These are phyloP conservation scores for Ptilonorhynchus violaceus DNA, from an alignment of 2,113 vertebrate genomes.

Conservation along the genomic window DNA sequence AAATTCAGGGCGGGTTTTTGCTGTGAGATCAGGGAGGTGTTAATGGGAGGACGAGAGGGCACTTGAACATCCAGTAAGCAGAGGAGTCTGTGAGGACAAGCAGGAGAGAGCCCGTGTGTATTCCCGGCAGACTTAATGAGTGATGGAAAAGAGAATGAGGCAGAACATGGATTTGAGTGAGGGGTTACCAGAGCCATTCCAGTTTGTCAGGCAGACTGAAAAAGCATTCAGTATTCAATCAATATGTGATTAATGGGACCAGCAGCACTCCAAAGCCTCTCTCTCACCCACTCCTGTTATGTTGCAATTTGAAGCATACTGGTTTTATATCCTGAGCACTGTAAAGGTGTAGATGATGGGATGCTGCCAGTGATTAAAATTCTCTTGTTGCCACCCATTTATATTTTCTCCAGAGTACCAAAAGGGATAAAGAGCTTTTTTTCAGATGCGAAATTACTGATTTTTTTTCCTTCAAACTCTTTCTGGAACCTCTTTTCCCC, in stretches of 20 bases:
- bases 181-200: not conserved
- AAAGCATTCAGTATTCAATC: not conserved
- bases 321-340: not conserved
- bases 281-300: not conserved
- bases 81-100: not conserved
- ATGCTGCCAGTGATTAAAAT: not conserved
- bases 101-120: not conserved
- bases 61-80: not conserved
- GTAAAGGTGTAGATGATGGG: not conserved
- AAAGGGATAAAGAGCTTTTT: not conserved
- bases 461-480: not conserved
- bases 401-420: not conserved
- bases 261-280: not conserved
- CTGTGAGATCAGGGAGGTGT: not conserved
- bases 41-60: not conserved
- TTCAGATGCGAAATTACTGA: not conserved
- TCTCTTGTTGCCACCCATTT: not conserved
- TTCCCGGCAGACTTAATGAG: not conserved
- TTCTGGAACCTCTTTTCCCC: not conserved
- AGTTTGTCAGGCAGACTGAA: slow-evolving; percentile 15
- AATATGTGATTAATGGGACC: not conserved
- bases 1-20: not conserved
- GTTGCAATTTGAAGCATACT: not conserved
- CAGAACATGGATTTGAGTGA: not conserved
- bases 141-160: slow-evolving; percentile 19